These are phyloP conservation scores for Phania funesta DNA, from an alignment of 2,888 invertebrate species.

Conservation along the genomic window DNA sequence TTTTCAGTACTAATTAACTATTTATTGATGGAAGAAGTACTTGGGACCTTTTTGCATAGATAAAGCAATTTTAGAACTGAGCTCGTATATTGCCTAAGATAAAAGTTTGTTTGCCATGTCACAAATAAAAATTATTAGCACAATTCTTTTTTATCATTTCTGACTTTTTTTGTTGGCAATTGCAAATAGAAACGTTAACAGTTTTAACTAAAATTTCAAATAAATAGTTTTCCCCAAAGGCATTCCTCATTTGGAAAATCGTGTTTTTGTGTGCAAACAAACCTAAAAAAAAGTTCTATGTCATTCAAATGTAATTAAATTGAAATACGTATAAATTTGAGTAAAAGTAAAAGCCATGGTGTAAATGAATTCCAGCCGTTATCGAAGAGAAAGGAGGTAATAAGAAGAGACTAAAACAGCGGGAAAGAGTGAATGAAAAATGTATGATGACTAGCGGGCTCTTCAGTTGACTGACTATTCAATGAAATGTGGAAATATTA, in stretches of 20 bases:
- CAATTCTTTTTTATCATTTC: too few relatives aligned
- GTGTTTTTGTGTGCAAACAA: conserved; percentile 2
- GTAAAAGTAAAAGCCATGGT: background rate
- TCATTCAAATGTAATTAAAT: conserved; percentile 44
- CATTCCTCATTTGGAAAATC: too few relatives aligned
- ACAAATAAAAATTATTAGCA: background rate
- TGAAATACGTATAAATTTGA: conserved; percentile 22
- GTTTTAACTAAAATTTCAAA: conserved; percentile 1
- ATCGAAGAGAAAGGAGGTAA: background rate
- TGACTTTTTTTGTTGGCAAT: background rate
- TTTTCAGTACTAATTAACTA: too few relatives aligned
- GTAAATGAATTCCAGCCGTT: too few relatives aligned
- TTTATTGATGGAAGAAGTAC: too few relatives aligned
- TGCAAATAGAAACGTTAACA: conserved; percentile 26
- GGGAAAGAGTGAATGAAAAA: background rate
- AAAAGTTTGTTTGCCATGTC: background rate
- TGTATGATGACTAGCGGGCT: background rate
- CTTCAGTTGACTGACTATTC: conserved; percentile 10
- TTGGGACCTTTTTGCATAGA: too few relatives aligned
- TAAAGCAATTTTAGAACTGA: too few relatives aligned
- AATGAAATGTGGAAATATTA: conserved; percentile 35
- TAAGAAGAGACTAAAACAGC: background rate
- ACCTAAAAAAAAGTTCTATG: conserved; percentile 4
- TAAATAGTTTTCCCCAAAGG: background rate
- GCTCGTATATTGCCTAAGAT: too few relatives aligned